These are phyloP conservation scores for Bombus soroeensis DNA, from an alignment of 1,140 invertebrate species.

Conservation along the genomic window DNA sequence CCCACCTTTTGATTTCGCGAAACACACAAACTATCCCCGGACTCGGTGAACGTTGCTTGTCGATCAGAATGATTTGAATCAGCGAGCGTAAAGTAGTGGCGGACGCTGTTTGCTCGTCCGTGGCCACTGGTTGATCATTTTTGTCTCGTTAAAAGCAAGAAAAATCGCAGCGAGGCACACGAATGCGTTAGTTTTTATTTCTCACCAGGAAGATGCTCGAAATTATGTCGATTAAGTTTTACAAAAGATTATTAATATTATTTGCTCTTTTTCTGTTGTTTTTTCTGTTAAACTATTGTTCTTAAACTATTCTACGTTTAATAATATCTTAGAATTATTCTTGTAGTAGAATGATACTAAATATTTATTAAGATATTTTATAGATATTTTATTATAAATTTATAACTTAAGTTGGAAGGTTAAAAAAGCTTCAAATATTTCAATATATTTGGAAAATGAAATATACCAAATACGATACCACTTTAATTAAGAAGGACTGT, in stretches of 20 bases:
- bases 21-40: not conserved
- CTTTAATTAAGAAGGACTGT: not conserved
- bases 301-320: too few relatives aligned
- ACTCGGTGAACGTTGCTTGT: conserved; percentile 6
- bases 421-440: not conserved
- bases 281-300: too few relatives aligned
- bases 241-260: not conserved
- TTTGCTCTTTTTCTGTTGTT: not conserved
- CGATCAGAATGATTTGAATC: conserved; percentile 49
- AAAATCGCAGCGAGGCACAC: not conserved
- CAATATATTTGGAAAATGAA: not conserved
- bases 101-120: conserved; percentile 22
- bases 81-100: conserved; percentile 50
- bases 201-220: not conserved
- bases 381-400: too few relatives aligned
- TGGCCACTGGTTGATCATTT: not conserved
- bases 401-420: too few relatives aligned
- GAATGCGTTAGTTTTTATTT: not conserved
- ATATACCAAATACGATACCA: not conserved
- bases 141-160: conserved; percentile 9
- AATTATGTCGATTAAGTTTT: not conserved
- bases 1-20: conserved; percentile 34
- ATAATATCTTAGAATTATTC: too few relatives aligned
- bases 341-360: too few relatives aligned
- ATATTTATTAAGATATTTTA: too few relatives aligned